A percentile compares a stretch with the other conserved stretches of the same genome.
Conservation (phyloP, 37 sponge, comb jelly and placozoan genomes). For the Agelas oroides region DNA sequence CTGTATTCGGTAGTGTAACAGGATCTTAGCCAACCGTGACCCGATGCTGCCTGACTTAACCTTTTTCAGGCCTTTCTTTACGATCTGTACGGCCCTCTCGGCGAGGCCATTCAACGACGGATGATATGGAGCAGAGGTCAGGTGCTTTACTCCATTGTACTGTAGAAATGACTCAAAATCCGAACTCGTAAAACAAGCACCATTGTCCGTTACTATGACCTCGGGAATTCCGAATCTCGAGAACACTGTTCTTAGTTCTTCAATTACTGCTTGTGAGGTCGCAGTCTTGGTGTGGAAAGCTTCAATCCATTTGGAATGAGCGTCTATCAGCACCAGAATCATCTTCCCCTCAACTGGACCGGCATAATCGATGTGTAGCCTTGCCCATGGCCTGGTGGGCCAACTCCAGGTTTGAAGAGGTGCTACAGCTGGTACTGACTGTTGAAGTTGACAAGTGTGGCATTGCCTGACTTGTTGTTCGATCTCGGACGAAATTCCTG, state of each 20-base stretch:
- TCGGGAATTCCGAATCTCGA: neutral
- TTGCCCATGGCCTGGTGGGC: constrained; percentile 12
- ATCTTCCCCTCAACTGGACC: constrained; percentile 8
- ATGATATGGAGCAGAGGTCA: constrained; percentile 1
- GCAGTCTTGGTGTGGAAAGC: neutral
- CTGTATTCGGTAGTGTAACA: constrained; percentile 6
- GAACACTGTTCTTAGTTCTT: neutral
- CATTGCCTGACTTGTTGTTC: neutral
- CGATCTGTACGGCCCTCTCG: constrained; percentile 20
- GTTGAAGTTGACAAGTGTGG: neutral
- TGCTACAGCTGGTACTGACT: neutral
- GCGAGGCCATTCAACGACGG: constrained; percentile 2
- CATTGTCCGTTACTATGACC: neutral
- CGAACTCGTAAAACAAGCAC: constrained; percentile 10
- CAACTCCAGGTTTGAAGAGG: constrained; percentile 13
- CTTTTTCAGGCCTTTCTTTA: constrained; percentile 22
- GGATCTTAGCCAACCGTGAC: neutral
- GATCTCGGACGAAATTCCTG: too few species aligned
- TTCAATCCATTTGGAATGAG: constrained; percentile 12
- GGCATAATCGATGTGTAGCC: constrained; percentile 13
- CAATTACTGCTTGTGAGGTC: neutral
- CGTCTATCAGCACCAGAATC: constrained; percentile 6
- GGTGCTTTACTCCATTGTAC: constrained; percentile 1
- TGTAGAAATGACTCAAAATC: constrained; percentile 7
- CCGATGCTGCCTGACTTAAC: neutral